Evolutionary conservation across 2,888 invertebrate species (phyloP).

Genomic region (Eremobia ochroleuca): DNA sequence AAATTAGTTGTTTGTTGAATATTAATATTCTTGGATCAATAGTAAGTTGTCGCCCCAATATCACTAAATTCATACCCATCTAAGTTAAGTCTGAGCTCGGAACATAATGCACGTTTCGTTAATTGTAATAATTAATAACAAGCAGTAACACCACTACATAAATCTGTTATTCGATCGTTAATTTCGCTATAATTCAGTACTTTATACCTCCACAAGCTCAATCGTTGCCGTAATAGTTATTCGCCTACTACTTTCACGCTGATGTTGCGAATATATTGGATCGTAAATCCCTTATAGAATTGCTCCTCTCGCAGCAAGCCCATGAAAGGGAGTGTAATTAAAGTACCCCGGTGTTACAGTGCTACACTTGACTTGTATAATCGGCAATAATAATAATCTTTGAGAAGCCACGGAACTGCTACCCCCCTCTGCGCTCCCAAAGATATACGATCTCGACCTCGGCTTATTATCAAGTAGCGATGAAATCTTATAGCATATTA

Average conservation of each 20-base stretch:
- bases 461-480: constrained; percentile 48
- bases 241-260: constrained; percentile 64
- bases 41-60: not conserved
- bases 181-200: constrained; percentile 55
- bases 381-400: constrained; percentile 61
- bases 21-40: not conserved
- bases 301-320: constrained; percentile 57
- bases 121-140: constrained; percentile 39
- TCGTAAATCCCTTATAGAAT: constrained; percentile 71
- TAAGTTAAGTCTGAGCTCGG: not conserved
- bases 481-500: constrained; percentile 47
- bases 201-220: constrained; percentile 43
- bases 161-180: constrained; percentile 54
- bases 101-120: constrained; percentile 21
- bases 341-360: constrained; percentile 59
- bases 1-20: not conserved
- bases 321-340: constrained; percentile 66
- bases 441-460: constrained; percentile 42
- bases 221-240: constrained; percentile 61
- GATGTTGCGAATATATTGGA: constrained; percentile 64
- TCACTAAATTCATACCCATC: not conserved
- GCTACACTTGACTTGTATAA: constrained; percentile 58
- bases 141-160: constrained; percentile 26
- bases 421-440: constrained; percentile 53
- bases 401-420: constrained; percentile 36